Evolutionary conservation across 2,113 vertebrate species (phyloP), one percentile per base, ranked within the genome.

Genomic region (Talpa occidentalis): DNA sequence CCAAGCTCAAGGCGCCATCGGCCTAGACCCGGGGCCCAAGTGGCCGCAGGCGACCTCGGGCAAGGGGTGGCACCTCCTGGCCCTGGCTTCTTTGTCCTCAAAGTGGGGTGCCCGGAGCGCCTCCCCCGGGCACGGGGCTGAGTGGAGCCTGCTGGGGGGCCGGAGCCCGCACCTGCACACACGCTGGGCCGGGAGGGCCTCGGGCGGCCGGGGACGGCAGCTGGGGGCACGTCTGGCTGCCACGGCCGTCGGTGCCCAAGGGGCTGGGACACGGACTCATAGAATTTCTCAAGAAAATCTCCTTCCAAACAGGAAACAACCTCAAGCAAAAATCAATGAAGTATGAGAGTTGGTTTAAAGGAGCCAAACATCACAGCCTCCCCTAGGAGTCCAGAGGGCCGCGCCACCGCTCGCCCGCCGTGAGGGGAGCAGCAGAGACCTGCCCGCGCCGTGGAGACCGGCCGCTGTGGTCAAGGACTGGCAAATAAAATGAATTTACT

Each of bases 401-500:
- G 47, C 60, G 60, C 40, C 52, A 19, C 52, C 28, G 3, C 3
- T 44, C 66, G 1, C 73, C 73, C 10, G 2, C 60, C 3, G 0
- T 12, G 5, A 14, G 69, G 69, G 60, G 40, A 60, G 49, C 9
- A 52, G 49, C 49, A 15, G 15, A 15, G 49, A 15, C 49, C 49
- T 15, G 9, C 49, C 49, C 49, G 15, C 49, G n/a, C n/a, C n/a
- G n/a, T n/a, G n/a, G n/a, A 52, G 49, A 9, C 49, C 9, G 49
- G 15, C 9, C 15, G 9, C 9, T 54, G 73, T 54, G 59, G 47
- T 90, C 60, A 81, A 47, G 42, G 54, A 92, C 11, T 42, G 28
- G 37, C 44, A 47, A 90, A 87, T 96, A 91, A 96, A 96, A 66
- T 42, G 35, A 47, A 44, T 42, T 56, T 62, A 73, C 76, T 93